Base-by-base conservation (phyloP, 2,888 invertebrate species). In the Pterostichus niger region DNA sequence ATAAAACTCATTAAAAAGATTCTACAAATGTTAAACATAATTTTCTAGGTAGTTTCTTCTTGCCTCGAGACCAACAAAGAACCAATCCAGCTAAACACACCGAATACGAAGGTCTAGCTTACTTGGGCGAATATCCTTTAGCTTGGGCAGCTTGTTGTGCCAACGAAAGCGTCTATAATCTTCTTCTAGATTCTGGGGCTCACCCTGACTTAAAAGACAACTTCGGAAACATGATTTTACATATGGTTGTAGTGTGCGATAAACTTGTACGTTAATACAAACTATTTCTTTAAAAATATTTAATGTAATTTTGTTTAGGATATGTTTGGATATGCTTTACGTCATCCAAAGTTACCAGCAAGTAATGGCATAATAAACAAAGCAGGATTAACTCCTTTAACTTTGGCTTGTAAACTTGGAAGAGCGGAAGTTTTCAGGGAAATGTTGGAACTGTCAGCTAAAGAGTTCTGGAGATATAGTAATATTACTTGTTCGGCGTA, bases 401-500 rank as follows among this genome's bases (percentile, higher is more conserved):
- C 99, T 0, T 92, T 99, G 84, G 98, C 99, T 82, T 98, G 99
- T 89, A 97, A 98, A 90, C 92, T 99, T 88, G 90, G 99, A 80
- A 94, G 99, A 82, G 97, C 98, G 46, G 96, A 97, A 86, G 98
- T 99, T 85, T 99, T 99, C 91, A 94, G 97, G 85, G 99, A 99
- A 91, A 99, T 99, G 97, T 92, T 99, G 90, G 99, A 99, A 89
- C 92, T 99, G 7, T 97, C 96, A 9, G 96, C 96, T 11, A 93
- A 97, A 89, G 99, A 99, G 90, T 98, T 99, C 91, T 99, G 99
- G 99, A 92, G 99, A 77, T 99, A 99, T 91, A 98, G 98, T 88
- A 99, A 99, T 88, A 98, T 99, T 86, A 98, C 98, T 9, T 99
- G 99, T 90, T 98, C 99, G 0, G 98, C 97, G 4, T 99, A 99